A percentile compares a stretch with the other conserved stretches of the same genome.
phyloP scores from a whole-genome alignment of 2,797 vertebrate species.

The Ctenochaetus hawaiiensis region DNA sequence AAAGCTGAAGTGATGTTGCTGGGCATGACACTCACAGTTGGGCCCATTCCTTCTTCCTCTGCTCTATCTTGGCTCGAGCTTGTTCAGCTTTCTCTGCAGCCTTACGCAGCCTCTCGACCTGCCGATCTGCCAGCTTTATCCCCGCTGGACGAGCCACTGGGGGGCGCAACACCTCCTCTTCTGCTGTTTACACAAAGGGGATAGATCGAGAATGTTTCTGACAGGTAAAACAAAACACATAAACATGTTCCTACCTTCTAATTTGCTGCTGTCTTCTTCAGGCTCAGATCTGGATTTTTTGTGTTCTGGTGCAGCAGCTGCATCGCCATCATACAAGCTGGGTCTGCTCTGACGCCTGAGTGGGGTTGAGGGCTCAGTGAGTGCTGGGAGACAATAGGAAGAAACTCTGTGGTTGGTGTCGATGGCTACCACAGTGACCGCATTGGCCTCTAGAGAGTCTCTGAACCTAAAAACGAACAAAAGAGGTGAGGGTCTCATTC shows the following conservation, averaged over 20 bases:
- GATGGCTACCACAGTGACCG: slow-evolving; percentile 87
- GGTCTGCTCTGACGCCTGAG: slow-evolving; percentile 43
- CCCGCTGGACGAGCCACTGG: slow-evolving; percentile 9
- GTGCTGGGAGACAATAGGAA: slow-evolving; percentile 85
- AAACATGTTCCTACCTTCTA: slow-evolving; percentile 47
- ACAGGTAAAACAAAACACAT: not conserved
- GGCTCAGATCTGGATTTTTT: slow-evolving; percentile 60
- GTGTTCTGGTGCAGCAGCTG: slow-evolving; percentile 40
- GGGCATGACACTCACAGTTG: slow-evolving; percentile 87
- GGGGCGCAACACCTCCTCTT: slow-evolving; percentile 28
- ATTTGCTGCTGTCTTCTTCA: slow-evolving; percentile 29
- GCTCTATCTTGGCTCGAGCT: slow-evolving; percentile 86
- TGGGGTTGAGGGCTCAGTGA: slow-evolving; percentile 66
- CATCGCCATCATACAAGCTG: slow-evolving; percentile 1
- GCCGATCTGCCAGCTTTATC: slow-evolving; percentile 71
- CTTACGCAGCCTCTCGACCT: slow-evolving; percentile 86
- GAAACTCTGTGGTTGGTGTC: slow-evolving; percentile 86
- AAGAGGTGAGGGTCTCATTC: not conserved
- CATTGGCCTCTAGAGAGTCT: slow-evolving; percentile 80
- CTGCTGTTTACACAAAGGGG: slow-evolving; percentile 32
- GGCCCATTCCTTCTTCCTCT: slow-evolving; percentile 91
- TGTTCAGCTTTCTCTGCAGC: slow-evolving; percentile 87
- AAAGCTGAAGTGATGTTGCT: not conserved
- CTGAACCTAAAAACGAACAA: slow-evolving; percentile 83
- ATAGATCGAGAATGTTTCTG: not conserved